Conservation (phyloP, 2,888 invertebrate genomes). For the Drosophila melanosoma region DNA sequence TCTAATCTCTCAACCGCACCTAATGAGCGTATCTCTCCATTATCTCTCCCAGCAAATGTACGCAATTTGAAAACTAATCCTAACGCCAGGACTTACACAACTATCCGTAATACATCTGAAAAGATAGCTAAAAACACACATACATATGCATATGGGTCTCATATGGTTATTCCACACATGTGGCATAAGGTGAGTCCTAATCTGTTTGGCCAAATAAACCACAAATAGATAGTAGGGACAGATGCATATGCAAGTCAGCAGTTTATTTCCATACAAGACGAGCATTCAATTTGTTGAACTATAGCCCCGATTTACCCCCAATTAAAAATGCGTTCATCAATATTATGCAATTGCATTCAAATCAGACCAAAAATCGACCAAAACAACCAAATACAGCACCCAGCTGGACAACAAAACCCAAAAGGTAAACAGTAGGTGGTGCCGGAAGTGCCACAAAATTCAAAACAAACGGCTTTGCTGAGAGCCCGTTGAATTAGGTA, state of each 20-base stretch:
- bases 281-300: slow-evolving; percentile 1
- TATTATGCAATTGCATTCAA: slow-evolving; percentile 68
- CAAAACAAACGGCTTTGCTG: slow-evolving; percentile 50
- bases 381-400: slow-evolving; percentile 58
- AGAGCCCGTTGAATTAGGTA: neutral
- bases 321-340: slow-evolving; percentile 69
- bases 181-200: slow-evolving; percentile 56
- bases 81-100: slow-evolving; percentile 77
- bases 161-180: slow-evolving; percentile 57
- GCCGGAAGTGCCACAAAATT: slow-evolving; percentile 78
- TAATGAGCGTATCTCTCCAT: slow-evolving; percentile 69
- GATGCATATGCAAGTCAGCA: slow-evolving; percentile 23
- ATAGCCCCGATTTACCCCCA: slow-evolving; percentile 34
- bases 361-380: slow-evolving; percentile 62
- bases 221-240: slow-evolving; percentile 23
- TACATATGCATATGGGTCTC: slow-evolving; percentile 1
- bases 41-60: slow-evolving; percentile 66
- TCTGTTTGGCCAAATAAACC: slow-evolving; percentile 65
- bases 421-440: slow-evolving; percentile 78
- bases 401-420: slow-evolving; percentile 61
- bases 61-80: slow-evolving; percentile 67
- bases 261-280: neutral
- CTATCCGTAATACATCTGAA: slow-evolving; percentile 43
- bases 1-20: slow-evolving; percentile 66
- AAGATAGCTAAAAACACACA: slow-evolving; percentile 22